Evolutionary conservation across 2,888 invertebrate species (phyloP).

Genomic region (Eupithecia centaureata): DNA sequence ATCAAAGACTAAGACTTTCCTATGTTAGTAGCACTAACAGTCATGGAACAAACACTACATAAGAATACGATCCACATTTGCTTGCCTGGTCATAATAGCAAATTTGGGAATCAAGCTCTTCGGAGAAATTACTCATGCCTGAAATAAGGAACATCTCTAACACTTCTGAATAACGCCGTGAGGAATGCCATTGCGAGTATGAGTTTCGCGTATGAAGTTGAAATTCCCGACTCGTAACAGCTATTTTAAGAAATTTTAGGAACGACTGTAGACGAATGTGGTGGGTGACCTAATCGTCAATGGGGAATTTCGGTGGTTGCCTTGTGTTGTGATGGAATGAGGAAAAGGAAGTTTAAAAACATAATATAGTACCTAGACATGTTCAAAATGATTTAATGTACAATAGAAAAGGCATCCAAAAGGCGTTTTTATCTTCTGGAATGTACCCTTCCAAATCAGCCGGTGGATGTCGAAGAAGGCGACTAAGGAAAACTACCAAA

Average conservation of each 20-base stretch:
- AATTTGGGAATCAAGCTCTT: constrained; percentile 17
- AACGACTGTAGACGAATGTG: background rate
- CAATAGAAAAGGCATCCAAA: background rate
- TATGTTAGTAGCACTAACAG: too few species aligned
- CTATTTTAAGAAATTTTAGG: constrained; percentile 15
- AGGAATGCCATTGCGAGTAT: constrained; percentile 14
- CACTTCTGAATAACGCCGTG: constrained; percentile 18
- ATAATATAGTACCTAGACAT: background rate
- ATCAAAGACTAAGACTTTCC: too few species aligned
- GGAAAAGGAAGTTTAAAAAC: background rate
- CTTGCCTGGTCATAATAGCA: background rate
- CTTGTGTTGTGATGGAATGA: background rate
- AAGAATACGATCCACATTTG: too few species aligned
- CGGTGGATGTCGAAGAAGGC: background rate
- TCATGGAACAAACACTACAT: too few species aligned
- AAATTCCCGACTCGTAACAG: background rate
- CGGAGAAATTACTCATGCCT: constrained; percentile 19
- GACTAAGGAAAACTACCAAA: too few species aligned
- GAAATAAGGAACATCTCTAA: constrained; percentile 12
- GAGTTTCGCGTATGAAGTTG: constrained; percentile 6
- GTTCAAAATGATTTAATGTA: background rate
- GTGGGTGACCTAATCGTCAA: background rate
- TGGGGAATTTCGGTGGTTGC: background rate
- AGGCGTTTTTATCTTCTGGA: too few species aligned
- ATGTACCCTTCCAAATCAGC: background rate